phyloP scores from a whole-genome alignment of 2,113 vertebrate species.

The Myotis yumanensis region DNA sequence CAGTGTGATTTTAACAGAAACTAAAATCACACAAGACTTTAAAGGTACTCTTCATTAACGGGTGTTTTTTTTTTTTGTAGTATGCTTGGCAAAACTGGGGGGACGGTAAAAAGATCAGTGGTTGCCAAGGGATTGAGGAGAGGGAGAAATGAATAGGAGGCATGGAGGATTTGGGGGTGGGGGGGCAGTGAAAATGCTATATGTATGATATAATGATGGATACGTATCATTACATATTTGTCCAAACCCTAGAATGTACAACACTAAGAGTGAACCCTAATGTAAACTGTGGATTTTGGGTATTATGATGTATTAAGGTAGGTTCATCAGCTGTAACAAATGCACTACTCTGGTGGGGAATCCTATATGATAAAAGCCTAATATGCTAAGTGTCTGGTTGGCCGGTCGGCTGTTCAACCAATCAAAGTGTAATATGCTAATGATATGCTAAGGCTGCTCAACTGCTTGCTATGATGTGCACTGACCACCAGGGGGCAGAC shows the following conservation, averaged over 20 bases:
- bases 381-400: too few relatives aligned
- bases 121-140: neutral
- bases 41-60: neutral
- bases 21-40: neutral
- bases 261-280: neutral
- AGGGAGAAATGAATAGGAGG: neutral
- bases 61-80: neutral
- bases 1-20: neutral
- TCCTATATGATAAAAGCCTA: too few relatives aligned
- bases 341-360: neutral
- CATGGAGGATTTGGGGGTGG: neutral
- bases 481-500: too few relatives aligned
- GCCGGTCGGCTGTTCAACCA: too few relatives aligned
- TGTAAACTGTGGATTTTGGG: neutral
- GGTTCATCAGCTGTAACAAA: neutral
- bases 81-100: neutral
- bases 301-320: neutral
- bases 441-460: too few relatives aligned
- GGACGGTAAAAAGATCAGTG: neutral
- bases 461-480: too few relatives aligned
- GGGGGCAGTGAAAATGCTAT: neutral
- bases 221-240: neutral
- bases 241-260: neutral
- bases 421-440: too few relatives aligned
- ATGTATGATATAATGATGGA: neutral